These are phyloP conservation scores for Trichopoda pennipes DNA, from an alignment of 2,888 invertebrate species.

Conservation along the genomic window DNA sequence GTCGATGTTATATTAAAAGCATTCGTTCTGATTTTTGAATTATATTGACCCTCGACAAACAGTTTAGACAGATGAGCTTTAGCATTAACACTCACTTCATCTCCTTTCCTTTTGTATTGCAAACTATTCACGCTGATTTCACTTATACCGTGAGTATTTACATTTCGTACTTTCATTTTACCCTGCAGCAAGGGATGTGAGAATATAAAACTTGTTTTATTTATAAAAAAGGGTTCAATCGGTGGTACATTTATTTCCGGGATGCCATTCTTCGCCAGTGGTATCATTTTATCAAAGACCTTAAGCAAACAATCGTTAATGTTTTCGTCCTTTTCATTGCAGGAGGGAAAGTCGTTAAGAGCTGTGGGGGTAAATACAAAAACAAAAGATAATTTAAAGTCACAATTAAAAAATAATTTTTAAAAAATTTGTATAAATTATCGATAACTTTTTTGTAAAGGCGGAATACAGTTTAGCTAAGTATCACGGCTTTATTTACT, in stretches of 20 bases:
- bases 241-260: conserved; percentile 76
- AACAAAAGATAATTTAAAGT: neutral
- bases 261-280: conserved; percentile 76
- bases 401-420: neutral
- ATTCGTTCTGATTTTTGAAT: conserved; percentile 84
- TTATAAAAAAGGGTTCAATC: conserved; percentile 77
- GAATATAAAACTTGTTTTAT: conserved; percentile 75
- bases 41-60: conserved; percentile 83
- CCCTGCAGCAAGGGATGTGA: conserved; percentile 74
- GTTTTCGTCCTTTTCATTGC: conserved; percentile 82
- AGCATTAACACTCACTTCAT: neutral
- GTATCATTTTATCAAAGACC: conserved; percentile 82
- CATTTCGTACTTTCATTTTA: conserved; percentile 81
- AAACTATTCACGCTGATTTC: conserved; percentile 82
- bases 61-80: conserved; percentile 80
- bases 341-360: conserved; percentile 81
- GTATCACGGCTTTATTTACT: too few species aligned
- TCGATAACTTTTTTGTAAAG: too few species aligned
- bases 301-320: conserved; percentile 83
- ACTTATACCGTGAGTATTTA: conserved; percentile 83
- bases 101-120: conserved; percentile 77
- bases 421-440: too few species aligned
- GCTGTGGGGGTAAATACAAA: neutral
- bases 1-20: conserved; percentile 84
- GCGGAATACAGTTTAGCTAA: too few species aligned